Percentiles rank a stretch among this genome's conserved stretches.
These are phyloP conservation scores for Leucozona laternaria DNA, from an alignment of 2,888 invertebrate species.

Conservation along the genomic window DNA sequence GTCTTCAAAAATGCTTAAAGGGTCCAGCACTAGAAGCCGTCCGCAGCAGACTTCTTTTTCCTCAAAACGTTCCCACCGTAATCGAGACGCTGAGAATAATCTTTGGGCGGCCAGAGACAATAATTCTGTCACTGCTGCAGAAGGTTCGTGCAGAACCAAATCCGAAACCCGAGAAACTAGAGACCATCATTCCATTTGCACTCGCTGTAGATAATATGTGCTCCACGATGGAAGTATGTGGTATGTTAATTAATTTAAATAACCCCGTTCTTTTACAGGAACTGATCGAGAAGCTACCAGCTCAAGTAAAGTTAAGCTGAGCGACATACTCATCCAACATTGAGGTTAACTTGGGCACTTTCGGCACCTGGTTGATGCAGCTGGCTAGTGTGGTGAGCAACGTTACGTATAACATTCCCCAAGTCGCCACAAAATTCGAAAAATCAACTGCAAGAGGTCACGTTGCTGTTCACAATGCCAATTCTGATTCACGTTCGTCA, in stretches of 20 bases:
- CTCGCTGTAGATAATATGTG: not conserved
- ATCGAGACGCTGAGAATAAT: not conserved
- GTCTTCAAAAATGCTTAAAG: not conserved
- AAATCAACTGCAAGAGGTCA: not conserved
- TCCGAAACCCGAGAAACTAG: not conserved
- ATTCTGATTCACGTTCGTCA: no score
- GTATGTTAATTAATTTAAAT: not conserved
- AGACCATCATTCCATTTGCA: not conserved
- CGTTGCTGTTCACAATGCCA: no score
- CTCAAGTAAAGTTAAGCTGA: not conserved
- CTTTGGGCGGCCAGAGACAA: not conserved
- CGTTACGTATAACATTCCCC: not conserved
- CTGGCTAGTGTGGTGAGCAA: not conserved
- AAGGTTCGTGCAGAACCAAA: not conserved
- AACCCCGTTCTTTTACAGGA: not conserved
- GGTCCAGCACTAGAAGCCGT: not conserved
- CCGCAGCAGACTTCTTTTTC: not conserved
- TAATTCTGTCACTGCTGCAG: not conserved
- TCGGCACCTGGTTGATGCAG: no score
- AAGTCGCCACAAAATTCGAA: no score
- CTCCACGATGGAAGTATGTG: not conserved
- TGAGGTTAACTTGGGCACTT: no score
- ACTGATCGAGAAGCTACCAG: not conserved
- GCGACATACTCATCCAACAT: no score
- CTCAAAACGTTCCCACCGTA: not conserved